A percentile compares a stretch with the other conserved stretches of the same genome.
Conservation (phyloP, 1,140 invertebrate species). For the Drosophila takahashii region DNA sequence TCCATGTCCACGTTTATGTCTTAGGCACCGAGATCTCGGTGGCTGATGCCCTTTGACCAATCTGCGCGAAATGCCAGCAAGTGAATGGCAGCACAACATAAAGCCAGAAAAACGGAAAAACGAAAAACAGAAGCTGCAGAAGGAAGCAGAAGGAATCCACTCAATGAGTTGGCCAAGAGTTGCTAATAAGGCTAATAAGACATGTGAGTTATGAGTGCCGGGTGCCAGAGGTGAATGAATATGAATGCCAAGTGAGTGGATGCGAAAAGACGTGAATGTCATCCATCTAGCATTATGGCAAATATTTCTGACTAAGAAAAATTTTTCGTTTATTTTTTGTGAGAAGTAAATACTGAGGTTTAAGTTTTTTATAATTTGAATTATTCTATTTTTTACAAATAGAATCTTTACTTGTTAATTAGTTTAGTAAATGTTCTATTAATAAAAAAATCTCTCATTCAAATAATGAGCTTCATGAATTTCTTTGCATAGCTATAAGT, state of each 20-base stretch:
- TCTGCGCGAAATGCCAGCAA: conserved; percentile 40
- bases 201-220: conserved; percentile 15
- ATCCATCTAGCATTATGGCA: not conserved
- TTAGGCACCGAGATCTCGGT: conserved; percentile 11
- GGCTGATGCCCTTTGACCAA: conserved; percentile 39
- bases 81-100: conserved; percentile 20
- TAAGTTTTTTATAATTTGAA: no score
- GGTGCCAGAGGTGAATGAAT: conserved; percentile 5
- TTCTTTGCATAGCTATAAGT: not conserved
- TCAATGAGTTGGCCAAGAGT: conserved; percentile 26
- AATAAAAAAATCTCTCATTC: not conserved
- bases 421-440: no score
- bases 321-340: no score
- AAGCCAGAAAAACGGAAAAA: not conserved
- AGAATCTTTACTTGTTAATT: no score
- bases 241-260: conserved; percentile 10
- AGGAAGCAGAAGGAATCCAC: conserved; percentile 15
- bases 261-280: conserved; percentile 8
- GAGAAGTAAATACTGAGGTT: no score
- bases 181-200: conserved; percentile 1
- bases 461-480: not conserved
- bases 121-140: conserved; percentile 31
- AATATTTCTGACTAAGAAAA: not conserved
- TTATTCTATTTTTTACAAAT: no score
- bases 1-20: conserved; percentile 31